phyloP scores from a whole-genome alignment of 1,140 invertebrate genomes.

The Nixonia krombeini region DNA sequence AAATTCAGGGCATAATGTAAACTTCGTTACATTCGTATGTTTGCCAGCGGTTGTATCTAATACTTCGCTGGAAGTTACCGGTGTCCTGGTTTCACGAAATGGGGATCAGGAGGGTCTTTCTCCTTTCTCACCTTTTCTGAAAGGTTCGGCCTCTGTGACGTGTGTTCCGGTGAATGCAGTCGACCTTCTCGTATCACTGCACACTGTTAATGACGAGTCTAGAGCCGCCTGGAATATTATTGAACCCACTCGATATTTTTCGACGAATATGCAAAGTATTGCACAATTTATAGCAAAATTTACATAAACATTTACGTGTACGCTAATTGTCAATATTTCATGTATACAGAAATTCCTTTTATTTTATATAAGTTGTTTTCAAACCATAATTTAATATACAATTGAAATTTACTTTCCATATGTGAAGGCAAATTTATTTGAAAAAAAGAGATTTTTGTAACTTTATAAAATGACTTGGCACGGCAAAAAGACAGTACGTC shows the following conservation, averaged over 20 bases:
- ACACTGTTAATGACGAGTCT: constrained; percentile 13
- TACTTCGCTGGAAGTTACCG: constrained; percentile 15
- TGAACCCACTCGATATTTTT: not conserved
- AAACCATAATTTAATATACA: too few species aligned
- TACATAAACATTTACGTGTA: not conserved
- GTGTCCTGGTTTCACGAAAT: constrained; percentile 24
- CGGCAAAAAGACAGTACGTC: too few species aligned
- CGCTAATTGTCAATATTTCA: not conserved
- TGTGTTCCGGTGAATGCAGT: constrained; percentile 60
- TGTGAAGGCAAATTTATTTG: too few species aligned
- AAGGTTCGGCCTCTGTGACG: constrained; percentile 27
- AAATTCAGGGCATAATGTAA: not conserved
- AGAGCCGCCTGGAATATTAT: not conserved
- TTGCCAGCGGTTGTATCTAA: not conserved
- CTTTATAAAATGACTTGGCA: too few species aligned
- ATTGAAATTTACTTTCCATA: too few species aligned
- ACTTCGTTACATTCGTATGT: not conserved
- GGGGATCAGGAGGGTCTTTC: constrained; percentile 33
- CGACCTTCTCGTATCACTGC: constrained; percentile 53
- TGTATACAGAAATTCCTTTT: too few species aligned
- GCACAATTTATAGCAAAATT: too few species aligned
- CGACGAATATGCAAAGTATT: not conserved
- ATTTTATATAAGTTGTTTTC: too few species aligned
- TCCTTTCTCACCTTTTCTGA: constrained; percentile 43
- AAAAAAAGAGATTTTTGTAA: too few species aligned